Evolutionary conservation across 37 sponge, comb jelly and placozoan species (phyloP), one percentile per base, ranked within the genome.

Genomic region (Geodia barretti): DNA sequence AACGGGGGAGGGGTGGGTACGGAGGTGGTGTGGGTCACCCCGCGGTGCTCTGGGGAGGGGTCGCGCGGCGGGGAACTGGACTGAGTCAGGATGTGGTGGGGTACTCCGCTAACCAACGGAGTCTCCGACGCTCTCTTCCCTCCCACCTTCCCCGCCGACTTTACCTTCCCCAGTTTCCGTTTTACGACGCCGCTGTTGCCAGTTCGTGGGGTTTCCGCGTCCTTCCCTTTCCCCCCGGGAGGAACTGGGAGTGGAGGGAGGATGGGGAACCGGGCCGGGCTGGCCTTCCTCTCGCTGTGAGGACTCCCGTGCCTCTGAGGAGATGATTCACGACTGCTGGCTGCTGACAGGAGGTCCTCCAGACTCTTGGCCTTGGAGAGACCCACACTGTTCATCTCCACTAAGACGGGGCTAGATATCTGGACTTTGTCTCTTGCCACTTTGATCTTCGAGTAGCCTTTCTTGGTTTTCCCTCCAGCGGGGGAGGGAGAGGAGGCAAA

Each of bases 331-430:
- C 54, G 54, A 47, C 54, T 47, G 54, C 54, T 47, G 54, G 54
- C 11, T 17, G 54, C 7, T 20, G 79, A 42, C 11, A 86, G 80
- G 58, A 86, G 7, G 69, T 86, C 76, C 59, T 86, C 87, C 39
- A 86, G 3, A 29, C 87, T 86, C 65, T 74, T 74, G 8, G 81
- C 66, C 64, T 67, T 65, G 17, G 36, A 26, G 29, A 86, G 65
- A 2, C 37, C 11, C n/a, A n/a, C n/a, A 14, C 23, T 35, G 29
- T 84, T 76, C 41, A 36, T 36, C 67, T 30, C 31, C 67, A 65
- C 31, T 8, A 65, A 8, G 67, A 65, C 31, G 31, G 28, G 67
- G 67, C 28, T n/a, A 23, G 31, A 29, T 5, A 65, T 65, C 19
- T 65, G 67, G 20, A 65, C 31, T 65, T n/a, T n/a, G 28, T 47